Evolutionary conservation across 2,797 vertebrate genomes (phyloP).

Genomic region (Etheostoma nigrum): DNA sequence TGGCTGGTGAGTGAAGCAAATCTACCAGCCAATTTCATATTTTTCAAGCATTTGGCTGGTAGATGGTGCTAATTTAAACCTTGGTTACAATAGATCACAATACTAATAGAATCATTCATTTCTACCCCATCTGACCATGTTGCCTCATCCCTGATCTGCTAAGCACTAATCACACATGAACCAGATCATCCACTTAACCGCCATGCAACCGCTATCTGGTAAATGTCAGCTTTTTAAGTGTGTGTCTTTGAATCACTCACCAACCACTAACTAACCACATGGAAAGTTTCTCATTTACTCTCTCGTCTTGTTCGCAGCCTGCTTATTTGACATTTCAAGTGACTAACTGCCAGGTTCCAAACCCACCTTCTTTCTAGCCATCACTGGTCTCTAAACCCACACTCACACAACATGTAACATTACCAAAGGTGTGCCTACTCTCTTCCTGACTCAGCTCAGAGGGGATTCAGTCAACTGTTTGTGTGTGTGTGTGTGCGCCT

Average conservation of each 20-base stretch:
- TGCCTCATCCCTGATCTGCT: no score
- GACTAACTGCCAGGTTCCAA: neutral
- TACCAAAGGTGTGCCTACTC: conserved; percentile 14
- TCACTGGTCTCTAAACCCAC: neutral
- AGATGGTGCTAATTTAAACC: no score
- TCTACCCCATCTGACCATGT: no score
- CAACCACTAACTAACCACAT: neutral
- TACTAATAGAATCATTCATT: no score
- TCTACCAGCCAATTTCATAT: no score
- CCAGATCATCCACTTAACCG: no score
- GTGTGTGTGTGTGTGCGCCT: conserved; percentile 1
- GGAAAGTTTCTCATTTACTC: neutral
- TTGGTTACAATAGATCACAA: no score
- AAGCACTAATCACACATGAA: no score
- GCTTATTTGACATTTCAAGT: neutral
- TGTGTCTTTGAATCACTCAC: neutral
- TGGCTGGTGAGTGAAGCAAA: no score
- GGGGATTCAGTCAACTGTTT: neutral
- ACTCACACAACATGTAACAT: neutral
- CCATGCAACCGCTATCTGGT: neutral
- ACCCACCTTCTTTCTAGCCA: neutral
- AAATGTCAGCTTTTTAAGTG: neutral
- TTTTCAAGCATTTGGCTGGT: no score
- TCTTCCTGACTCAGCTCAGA: conserved; percentile 6
- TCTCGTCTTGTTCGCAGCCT: neutral